Percentiles rank a stretch among this genome's conserved stretches.
These are phyloP conservation scores for Operophtera brumata DNA, from an alignment of 2,888 invertebrate genomes.

Conservation along the genomic window DNA sequence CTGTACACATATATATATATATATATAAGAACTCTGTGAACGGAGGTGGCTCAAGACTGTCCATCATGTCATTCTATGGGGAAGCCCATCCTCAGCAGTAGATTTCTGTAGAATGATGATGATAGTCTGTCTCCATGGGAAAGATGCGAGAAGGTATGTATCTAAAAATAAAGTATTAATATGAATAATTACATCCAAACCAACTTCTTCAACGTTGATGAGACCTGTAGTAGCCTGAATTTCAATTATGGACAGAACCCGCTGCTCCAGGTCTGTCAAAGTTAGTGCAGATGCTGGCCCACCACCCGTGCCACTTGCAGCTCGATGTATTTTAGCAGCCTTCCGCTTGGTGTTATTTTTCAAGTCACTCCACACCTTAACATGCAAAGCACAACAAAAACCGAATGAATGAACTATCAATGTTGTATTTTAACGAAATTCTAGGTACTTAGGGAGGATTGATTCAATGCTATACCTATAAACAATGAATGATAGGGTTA, in stretches of 20 bases:
- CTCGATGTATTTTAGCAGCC: not conserved
- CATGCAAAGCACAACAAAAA: not conserved
- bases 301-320: not conserved
- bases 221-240: not conserved
- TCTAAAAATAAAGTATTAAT: not conserved
- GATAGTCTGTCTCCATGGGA: too few species aligned
- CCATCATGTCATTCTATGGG: too few species aligned
- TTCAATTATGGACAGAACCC: not conserved
- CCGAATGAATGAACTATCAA: too few species aligned
- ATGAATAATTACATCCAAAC: not conserved
- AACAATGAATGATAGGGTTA: too few species aligned
- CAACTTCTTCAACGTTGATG: not conserved
- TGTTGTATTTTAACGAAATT: not conserved
- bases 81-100: too few species aligned
- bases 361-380: slow-evolving; percentile 6
- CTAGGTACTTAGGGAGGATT: too few species aligned
- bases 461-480: too few species aligned
- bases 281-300: not conserved
- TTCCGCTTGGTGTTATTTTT: slow-evolving; percentile 1
- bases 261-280: not conserved
- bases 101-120: too few species aligned
- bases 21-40: too few species aligned
- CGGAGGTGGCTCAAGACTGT: too few species aligned
- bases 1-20: too few species aligned
- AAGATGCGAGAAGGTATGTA: too few species aligned